Base-by-base conservation (phyloP, 1,140 invertebrate species). In the Pogonomyrmex barbatus region DNA sequence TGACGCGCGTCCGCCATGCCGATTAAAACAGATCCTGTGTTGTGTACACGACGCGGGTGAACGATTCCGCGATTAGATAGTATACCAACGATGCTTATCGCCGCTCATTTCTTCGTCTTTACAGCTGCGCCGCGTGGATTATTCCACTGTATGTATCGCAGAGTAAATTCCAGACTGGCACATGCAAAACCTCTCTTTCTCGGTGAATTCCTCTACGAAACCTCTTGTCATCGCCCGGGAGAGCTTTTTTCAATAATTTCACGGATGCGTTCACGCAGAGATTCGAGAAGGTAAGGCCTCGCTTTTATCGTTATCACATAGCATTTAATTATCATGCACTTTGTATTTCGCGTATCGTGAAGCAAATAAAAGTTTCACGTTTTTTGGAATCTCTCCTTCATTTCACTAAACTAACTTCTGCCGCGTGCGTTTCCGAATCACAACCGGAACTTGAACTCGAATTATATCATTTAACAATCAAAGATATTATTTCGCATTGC, bases 1-100 rank as follows among this genome's bases (percentile, higher is more conserved):
- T 42, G 9, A 60, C 65, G 17, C 39, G 39, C 58, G 39, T 54
- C 2, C 76, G 45, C 50, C 50, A 45, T 36, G 78, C 50, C 54
- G 67, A 82, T 82, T 47, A 73, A 82, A 82, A 56, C 30, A 17
- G 36, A 70, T 58, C 14, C 50, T 52, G 47, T 39, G 10, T 45
- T 70, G 50, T 45, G 63, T n/a, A 52, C 78, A 8, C 78, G 50
- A 54, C 30, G 73, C 39, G 33, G 33, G 10, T 67, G 36, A 70
- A 36, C 65, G 67, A 82, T 82, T 60, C 42, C 42, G 52, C 54
- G 79, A 83, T 83, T 83, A 83, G 79, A 83, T 83, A 83, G n/a
- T 56, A 52, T 24, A 4, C 24, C 45, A 17, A 12, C 42, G 39
- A 78, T 42, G 42, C 68, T 83, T 83, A 83, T 83, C 79, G 42